Evolutionary conservation across 2,113 vertebrate species (phyloP).

Genomic region (Neogobius melanostomus): DNA sequence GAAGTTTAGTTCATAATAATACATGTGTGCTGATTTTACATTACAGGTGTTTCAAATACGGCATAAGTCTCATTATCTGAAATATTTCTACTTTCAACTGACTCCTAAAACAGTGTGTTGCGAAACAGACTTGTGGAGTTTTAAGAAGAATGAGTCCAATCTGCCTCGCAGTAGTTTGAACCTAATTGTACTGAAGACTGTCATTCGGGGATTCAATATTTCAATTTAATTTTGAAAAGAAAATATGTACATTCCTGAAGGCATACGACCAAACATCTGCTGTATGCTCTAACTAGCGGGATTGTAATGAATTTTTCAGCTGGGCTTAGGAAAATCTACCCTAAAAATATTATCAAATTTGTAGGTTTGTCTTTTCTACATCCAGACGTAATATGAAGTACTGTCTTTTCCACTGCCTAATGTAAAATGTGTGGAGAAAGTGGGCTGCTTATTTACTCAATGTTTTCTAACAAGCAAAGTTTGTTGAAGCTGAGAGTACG

Average conservation of each 20-base stretch:
- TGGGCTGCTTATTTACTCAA: constrained; percentile 30
- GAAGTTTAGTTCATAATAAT: too few relatives aligned
- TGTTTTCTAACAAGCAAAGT: constrained; percentile 48
- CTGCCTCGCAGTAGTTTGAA: constrained; percentile 5
- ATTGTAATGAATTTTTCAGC: constrained; percentile 9
- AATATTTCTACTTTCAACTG: background rate
- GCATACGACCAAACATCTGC: constrained; percentile 12
- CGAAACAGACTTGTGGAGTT: background rate
- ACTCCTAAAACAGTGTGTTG: background rate
- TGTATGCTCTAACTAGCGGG: constrained; percentile 3
- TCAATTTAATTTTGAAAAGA: constrained; percentile 9
- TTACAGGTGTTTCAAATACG: background rate
- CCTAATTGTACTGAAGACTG: constrained; percentile 8
- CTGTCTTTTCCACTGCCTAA: constrained; percentile 19
- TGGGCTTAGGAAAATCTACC: background rate
- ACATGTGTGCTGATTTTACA: too few relatives aligned
- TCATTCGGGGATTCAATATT: constrained; percentile 9
- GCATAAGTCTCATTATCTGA: background rate
- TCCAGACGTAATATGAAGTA: constrained; percentile 33
- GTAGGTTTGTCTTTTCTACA: constrained; percentile 9
- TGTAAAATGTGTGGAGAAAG: constrained; percentile 24
- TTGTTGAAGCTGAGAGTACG: constrained; percentile 30
- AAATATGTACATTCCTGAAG: constrained; percentile 11
- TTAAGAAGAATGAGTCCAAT: constrained; percentile 10
- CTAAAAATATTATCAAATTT: constrained; percentile 36